A percentile compares a stretch with the other conserved stretches of the same genome.
These are phyloP conservation scores for Drosophila suzukii DNA, from an alignment of 1,140 invertebrate genomes.

Conservation along the genomic window DNA sequence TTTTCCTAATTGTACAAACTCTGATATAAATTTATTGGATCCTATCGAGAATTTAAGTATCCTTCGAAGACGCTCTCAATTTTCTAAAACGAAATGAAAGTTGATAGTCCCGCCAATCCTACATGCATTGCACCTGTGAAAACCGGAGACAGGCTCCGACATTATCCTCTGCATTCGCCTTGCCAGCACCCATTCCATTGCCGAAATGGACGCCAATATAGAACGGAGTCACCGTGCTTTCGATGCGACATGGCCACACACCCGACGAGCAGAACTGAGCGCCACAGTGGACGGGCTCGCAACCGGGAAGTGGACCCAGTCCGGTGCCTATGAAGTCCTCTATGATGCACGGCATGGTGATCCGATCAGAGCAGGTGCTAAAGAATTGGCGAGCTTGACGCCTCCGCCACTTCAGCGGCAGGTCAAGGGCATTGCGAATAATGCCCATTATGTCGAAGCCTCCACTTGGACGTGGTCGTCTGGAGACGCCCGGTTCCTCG, in stretches of 20 bases:
- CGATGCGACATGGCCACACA: slow-evolving; percentile 87
- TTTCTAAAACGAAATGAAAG: slow-evolving; percentile 32
- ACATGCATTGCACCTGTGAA: slow-evolving; percentile 88
- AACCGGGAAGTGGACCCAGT: slow-evolving; percentile 66
- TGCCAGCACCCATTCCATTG: slow-evolving; percentile 86
- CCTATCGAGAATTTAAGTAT: not conserved
- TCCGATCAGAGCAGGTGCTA: slow-evolving; percentile 88
- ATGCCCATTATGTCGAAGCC: slow-evolving; percentile 73
- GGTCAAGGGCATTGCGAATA: slow-evolving; percentile 45
- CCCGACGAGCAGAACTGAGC: slow-evolving; percentile 88
- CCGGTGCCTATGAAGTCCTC: slow-evolving; percentile 91
- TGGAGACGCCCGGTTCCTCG: slow-evolving; percentile 42
- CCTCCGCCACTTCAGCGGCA: slow-evolving; percentile 57
- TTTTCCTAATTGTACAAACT: slow-evolving; percentile 3
- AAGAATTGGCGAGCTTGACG: slow-evolving; percentile 75
- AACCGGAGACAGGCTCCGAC: slow-evolving; percentile 91
- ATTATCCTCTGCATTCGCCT: slow-evolving; percentile 91
- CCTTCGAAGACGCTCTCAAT: not conserved
- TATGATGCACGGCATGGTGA: slow-evolving; percentile 92
- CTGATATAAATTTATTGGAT: not conserved
- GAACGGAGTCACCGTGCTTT: slow-evolving; percentile 91
- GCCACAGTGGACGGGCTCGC: slow-evolving; percentile 89
- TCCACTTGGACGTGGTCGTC: slow-evolving; percentile 63
- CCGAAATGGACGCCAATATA: slow-evolving; percentile 92
- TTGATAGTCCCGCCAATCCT: not conserved